These are phyloP conservation scores for Cranoglanis bouderius DNA, from an alignment of 2,113 vertebrate species.

Conservation along the genomic window DNA sequence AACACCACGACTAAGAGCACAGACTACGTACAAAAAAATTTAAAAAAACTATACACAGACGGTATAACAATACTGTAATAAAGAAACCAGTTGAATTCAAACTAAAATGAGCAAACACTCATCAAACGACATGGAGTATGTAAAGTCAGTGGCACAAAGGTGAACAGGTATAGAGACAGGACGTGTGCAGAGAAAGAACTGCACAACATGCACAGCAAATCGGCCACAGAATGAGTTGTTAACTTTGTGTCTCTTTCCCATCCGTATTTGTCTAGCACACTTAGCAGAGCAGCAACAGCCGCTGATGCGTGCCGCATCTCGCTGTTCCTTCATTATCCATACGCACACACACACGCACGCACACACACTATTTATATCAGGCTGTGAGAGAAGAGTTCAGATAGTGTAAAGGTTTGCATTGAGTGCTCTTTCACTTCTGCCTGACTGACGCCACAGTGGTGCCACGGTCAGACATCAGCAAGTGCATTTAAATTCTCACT, in stretches of 20 bases:
- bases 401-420: not conserved
- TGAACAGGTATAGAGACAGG: not conserved
- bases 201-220: not conserved
- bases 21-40: not conserved
- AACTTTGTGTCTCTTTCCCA: not conserved
- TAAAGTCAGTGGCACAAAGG: not conserved
- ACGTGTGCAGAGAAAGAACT: constrained; percentile 3
- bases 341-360: not conserved
- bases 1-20: not conserved
- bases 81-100: not conserved
- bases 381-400: not conserved
- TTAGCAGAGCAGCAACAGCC: not conserved
- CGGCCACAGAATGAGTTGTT: not conserved
- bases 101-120: not conserved
- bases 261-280: not conserved
- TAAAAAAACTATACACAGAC: not conserved
- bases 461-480: too few species aligned
- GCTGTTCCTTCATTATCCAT: not conserved
- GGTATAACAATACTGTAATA: not conserved
- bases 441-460: not conserved
- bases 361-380: not conserved
- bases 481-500: constrained; percentile 8
- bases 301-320: not conserved
- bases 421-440: constrained; percentile 7
- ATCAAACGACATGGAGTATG: not conserved